These are phyloP conservation scores for Xestia c-nigrum DNA, from an alignment of 2,888 invertebrate genomes.

Conservation along the genomic window DNA sequence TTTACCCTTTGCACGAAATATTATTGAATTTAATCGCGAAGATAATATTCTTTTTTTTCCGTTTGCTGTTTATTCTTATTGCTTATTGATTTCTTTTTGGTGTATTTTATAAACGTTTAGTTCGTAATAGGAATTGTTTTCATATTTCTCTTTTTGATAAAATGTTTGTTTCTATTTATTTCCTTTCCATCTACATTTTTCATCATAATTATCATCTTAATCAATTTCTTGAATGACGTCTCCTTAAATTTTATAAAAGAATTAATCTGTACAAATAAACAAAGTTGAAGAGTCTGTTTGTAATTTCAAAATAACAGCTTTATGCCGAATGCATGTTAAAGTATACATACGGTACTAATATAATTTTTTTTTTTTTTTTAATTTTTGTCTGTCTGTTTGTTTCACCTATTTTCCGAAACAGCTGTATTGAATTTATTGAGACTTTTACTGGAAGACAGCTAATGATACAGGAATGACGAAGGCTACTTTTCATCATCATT, in stretches of 20 bases:
- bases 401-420: no score
- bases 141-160: background rate
- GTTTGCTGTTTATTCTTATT: slow-evolving; percentile 33
- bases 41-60: slow-evolving; percentile 21
- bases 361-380: no score
- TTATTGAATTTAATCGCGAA: slow-evolving; percentile 76
- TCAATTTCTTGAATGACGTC: background rate
- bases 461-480: no score
- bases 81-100: slow-evolving; percentile 22
- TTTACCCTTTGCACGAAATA: slow-evolving; percentile 66
- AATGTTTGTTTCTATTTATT: background rate
- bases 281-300: no score
- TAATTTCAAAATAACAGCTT: no score
- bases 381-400: no score
- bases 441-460: no score
- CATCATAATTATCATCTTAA: background rate
- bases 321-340: no score
- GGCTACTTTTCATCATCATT: no score
- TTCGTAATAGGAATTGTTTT: background rate
- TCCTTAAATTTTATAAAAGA: background rate
- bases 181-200: background rate
- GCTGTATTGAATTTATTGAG: no score
- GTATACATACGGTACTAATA: no score
- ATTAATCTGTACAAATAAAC: background rate
- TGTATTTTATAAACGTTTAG: background rate